Evolutionary conservation across 1,140 invertebrate species (phyloP).

Genomic region (Anthonomus grandis): DNA sequence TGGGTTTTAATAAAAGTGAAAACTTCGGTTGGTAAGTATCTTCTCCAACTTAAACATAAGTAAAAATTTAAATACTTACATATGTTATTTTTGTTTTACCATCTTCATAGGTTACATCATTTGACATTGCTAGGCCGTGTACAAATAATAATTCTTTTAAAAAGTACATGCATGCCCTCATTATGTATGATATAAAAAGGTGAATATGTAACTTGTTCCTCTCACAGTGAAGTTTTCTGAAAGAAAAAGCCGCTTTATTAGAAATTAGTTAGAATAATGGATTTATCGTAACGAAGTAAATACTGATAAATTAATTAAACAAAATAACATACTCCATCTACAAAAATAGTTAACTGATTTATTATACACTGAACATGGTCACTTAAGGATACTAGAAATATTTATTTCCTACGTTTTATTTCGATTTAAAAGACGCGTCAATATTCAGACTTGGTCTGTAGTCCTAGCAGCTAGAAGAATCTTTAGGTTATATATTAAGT

Average conservation of each 20-base stretch:
- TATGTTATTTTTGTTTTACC: slow-evolving; percentile 49
- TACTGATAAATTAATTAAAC: neutral
- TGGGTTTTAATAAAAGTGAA: no score
- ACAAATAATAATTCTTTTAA: slow-evolving; percentile 60
- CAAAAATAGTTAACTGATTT: no score
- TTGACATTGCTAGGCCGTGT: slow-evolving; percentile 53
- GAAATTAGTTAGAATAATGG: neutral
- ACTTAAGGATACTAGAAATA: no score
- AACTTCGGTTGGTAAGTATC: no score
- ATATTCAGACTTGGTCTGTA: no score
- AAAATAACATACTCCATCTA: no score
- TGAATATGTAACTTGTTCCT: slow-evolving; percentile 68
- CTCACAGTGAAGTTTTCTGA: slow-evolving; percentile 62
- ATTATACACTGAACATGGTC: no score
- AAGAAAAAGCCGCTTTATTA: slow-evolving; percentile 19
- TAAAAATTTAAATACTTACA: slow-evolving; percentile 51
- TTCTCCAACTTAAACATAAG: no score
- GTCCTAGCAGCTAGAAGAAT: neutral
- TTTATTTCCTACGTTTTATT: neutral
- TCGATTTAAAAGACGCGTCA: no score
- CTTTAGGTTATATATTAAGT: no score
- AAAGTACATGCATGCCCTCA: slow-evolving; percentile 59
- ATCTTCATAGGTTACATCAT: slow-evolving; percentile 33
- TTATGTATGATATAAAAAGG: slow-evolving; percentile 64
- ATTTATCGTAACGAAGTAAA: neutral